Evolutionary conservation across 2,113 vertebrate species (phyloP).

Genomic region (Rhea pennata): DNA sequence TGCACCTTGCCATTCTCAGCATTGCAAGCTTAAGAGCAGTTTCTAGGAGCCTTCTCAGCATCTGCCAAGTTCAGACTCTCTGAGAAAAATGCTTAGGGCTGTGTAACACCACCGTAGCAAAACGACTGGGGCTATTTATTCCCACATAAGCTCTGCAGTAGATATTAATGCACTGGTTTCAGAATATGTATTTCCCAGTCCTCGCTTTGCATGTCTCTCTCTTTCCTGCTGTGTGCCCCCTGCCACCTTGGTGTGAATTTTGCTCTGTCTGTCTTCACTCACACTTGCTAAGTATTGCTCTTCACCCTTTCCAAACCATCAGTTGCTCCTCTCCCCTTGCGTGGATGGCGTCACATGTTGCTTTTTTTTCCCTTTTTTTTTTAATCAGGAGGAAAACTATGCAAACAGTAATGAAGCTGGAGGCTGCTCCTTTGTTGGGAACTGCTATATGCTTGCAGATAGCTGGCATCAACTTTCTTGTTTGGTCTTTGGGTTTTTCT

Average conservation of each 20-base stretch:
- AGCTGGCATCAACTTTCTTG: background rate
- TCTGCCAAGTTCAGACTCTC: background rate
- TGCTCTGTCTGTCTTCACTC: background rate
- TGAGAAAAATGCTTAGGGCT: background rate
- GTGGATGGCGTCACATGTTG: accelerated
- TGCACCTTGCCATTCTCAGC: background rate
- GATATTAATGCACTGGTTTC: constrained; percentile 8
- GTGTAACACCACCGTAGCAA: background rate
- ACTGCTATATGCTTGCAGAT: background rate
- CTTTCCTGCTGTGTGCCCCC: background rate
- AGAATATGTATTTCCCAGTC: background rate
- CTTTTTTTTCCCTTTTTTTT: background rate
- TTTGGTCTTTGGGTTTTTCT: background rate
- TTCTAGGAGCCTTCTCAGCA: constrained; percentile 13
- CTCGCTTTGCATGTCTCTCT: constrained; percentile 1
- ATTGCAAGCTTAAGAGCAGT: background rate
- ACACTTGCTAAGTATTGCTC: background rate
- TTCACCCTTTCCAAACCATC: background rate
- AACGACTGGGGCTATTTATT: constrained; percentile 1
- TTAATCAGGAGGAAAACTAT: background rate
- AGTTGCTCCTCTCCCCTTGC: background rate
- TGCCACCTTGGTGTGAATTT: background rate
- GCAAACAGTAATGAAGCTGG: background rate
- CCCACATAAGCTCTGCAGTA: background rate
- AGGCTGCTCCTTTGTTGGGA: background rate